Base-by-base conservation (phyloP, 2,888 invertebrate species). In the Drosophila maculinotata region DNA sequence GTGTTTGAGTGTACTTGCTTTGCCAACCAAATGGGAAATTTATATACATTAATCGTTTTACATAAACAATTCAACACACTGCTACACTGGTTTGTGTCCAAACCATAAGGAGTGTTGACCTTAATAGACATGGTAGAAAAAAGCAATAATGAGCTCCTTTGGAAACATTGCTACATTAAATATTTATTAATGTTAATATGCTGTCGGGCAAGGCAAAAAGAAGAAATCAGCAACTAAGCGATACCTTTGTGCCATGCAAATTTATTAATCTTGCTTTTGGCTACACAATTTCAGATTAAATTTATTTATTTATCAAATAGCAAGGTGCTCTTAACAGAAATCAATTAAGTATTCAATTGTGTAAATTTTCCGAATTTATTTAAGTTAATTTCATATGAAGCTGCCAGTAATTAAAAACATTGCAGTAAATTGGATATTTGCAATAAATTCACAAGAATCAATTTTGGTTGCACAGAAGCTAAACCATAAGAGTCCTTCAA, bases 161-260 rank as follows among this genome's bases (percentile, higher is more conserved):
- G 12, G 39, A 15, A 59, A 28, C 39, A 44, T 5, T 8, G 38
- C 26, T 44, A 67, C 47, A 71, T 60, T 65, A 60, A 68, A 71
- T 65, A 81, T 75, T 81, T 78, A 75, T 74, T 78, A 65, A 60
- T 57, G 59, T 57, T 69, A 45, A 59, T 53, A 52, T 60, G 52
- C 35, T 59, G 30, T 9, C 47, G 44, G 35, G 14, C 10, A 33
- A 59, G 39, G 20, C 8, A 53, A 69, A 45, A 47, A 14, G 28
- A 15, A 42, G n/a, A n/a, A n/a, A n/a, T n/a, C n/a, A n/a, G n/a
- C n/a, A 14, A 42, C n/a, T 30, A 6, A 1, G 1, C 6, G 6
- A 9, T 28, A 39, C 28, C 23, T 36, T 15, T 23, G 17, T 25
- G 14, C 10, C 4, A 20, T 20, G 20, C 4, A 20, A 20, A 20